These are phyloP conservation scores for Rhopalosiphum maidis DNA, from an alignment of 1,140 invertebrate species.

Conservation along the genomic window DNA sequence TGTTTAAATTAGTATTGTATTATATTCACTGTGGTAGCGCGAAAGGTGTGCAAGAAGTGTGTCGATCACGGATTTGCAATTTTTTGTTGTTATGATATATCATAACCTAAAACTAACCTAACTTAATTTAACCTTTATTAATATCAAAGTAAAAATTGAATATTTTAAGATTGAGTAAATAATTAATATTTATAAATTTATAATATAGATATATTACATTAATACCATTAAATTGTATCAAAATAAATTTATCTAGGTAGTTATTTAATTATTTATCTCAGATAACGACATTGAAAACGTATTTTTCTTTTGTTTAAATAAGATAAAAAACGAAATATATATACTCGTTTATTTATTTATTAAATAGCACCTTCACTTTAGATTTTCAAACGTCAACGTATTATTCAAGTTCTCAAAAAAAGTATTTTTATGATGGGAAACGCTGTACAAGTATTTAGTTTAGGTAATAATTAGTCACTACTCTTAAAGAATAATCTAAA, in stretches of 20 bases:
- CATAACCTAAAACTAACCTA: too few relatives aligned
- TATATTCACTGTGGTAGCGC: too few relatives aligned
- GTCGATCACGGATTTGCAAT: too few relatives aligned
- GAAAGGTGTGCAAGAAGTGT: too few relatives aligned
- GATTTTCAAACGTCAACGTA: not conserved
- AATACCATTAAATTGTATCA: not conserved
- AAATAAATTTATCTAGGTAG: not conserved
- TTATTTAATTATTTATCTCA: not conserved
- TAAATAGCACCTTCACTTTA: not conserved
- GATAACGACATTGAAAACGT: not conserved
- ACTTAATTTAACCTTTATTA: not conserved
- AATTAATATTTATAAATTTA: not conserved
- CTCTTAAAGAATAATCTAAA: not conserved
- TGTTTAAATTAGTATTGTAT: too few relatives aligned
- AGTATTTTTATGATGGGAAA: not conserved
- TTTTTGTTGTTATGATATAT: too few relatives aligned
- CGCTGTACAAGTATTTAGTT: not conserved
- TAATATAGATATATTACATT: not conserved
- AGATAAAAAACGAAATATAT: too few relatives aligned
- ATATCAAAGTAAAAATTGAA: not conserved
- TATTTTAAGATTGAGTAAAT: not conserved
- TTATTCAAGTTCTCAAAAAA: not conserved
- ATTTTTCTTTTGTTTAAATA: too few relatives aligned
- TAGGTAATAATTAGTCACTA: not conserved
- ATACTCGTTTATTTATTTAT: not conserved